Evolutionary conservation across 2,113 vertebrate genomes (phyloP), one percentile per base, ranked within the genome.

Genomic region (Equus przewalskii): DNA sequence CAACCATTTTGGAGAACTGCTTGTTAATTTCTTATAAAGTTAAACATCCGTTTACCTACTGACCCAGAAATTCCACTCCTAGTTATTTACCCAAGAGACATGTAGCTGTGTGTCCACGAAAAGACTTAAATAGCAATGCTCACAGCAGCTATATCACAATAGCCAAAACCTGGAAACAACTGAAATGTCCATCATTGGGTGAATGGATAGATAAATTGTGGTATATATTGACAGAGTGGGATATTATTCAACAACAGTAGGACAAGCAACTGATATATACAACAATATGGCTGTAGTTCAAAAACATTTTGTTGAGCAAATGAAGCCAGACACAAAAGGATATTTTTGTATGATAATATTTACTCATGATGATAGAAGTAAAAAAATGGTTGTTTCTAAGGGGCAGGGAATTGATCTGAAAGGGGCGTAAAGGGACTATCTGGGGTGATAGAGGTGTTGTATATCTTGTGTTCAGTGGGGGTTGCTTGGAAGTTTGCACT

Each of bases 61-160:
- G 72, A 76, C 19, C 54, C 67, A 92, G 80, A 79, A 92, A 72
- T 83, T 58, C 62, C 6, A 56, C 15, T 84, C 2, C 33, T 81
- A n/a, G 36, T 28, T 91, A 82, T 65, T 92, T 89, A 80, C 41
- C 78, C 30, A 70, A 78, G 36, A 73, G 16, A 90, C 90, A 83
- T 58, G 41, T 44, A 26, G 30, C 60, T 56, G 3, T 54, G 30
- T 69, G 49, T 67, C 64, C 65, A 60, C 22, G 88, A 62, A 91
- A 88, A 78, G 49, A 7, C 33, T 70, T 76, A 2, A 5, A 36
- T 15, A 41, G 11, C 16, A 36, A 16, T 93, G 41, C 8, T 65
- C 60, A 76, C 7, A 26, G 33, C 13, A 87, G 24, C 67, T 78
- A 8, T 78, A n/a, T 65, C 56, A 46, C 4, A 24, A 10, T 46